phyloP scores from a whole-genome alignment of 1,140 invertebrate genomes.

The Radopholus similis region DNA sequence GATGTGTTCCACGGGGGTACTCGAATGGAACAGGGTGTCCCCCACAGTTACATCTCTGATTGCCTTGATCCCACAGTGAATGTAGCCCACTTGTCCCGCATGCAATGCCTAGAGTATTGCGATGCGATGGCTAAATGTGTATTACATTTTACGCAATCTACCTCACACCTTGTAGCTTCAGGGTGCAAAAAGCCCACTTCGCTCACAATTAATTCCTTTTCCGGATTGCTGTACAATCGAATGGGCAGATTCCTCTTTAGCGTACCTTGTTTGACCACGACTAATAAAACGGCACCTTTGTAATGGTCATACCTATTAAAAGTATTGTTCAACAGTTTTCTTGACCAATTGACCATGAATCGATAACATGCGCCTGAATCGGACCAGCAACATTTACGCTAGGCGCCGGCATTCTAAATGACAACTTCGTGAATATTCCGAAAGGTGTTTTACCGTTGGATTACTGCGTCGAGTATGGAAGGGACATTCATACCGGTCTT shows the following conservation, averaged over 20 bases:
- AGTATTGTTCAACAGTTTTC: background rate
- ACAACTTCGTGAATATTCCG: slow-evolving; percentile 12
- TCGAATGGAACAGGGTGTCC: slow-evolving; percentile 72
- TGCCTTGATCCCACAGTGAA: slow-evolving; percentile 76
- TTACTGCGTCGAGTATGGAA: slow-evolving; percentile 61
- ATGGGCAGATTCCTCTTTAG: slow-evolving; percentile 64
- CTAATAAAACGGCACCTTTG: slow-evolving; percentile 75
- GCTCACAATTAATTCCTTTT: slow-evolving; percentile 75
- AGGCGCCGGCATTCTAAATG: slow-evolving; percentile 65
- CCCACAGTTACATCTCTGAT: slow-evolving; percentile 76
- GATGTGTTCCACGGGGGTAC: slow-evolving; percentile 62
- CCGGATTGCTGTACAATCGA: slow-evolving; percentile 66
- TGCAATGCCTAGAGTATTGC: slow-evolving; percentile 50
- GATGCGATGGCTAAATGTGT: background rate
- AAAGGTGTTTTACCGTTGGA: slow-evolving; percentile 51
- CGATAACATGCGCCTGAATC: slow-evolving; percentile 80
- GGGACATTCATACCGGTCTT: slow-evolving; percentile 67
- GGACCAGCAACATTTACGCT: slow-evolving; percentile 63
- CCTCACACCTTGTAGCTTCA: slow-evolving; percentile 69
- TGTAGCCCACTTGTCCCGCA: slow-evolving; percentile 76
- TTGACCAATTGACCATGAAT: slow-evolving; percentile 73
- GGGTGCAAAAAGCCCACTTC: slow-evolving; percentile 77
- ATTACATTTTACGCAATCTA: too few species aligned
- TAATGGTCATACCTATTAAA: slow-evolving; percentile 69
- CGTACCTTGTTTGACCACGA: slow-evolving; percentile 64